A percentile compares a stretch with the other conserved stretches of the same genome.
phyloP scores from a whole-genome alignment of 1,140 invertebrate species.

The Cephus cinctus region DNA sequence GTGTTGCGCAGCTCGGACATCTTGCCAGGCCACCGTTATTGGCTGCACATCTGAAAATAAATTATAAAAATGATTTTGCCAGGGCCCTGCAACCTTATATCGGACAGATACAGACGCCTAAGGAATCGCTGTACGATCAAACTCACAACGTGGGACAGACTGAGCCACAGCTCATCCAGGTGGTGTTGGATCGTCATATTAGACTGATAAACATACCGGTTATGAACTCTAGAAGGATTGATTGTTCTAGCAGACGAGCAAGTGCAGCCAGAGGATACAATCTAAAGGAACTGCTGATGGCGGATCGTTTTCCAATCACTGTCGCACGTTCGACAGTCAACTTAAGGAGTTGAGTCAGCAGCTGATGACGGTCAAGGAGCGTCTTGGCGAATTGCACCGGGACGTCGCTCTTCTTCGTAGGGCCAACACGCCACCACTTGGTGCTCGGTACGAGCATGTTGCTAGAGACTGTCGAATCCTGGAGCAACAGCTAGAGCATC shows the following conservation, averaged over 20 bases:
- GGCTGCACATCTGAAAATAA: constrained; percentile 56
- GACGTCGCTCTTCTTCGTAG: constrained; percentile 61
- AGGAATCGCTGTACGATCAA: constrained; percentile 43
- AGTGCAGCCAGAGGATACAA: constrained; percentile 40
- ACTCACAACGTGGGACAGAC: constrained; percentile 32
- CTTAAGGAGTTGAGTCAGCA: constrained; percentile 66
- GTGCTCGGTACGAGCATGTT: constrained; percentile 60
- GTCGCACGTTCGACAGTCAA: constrained; percentile 64
- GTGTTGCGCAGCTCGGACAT: constrained; percentile 67
- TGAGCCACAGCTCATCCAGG: constrained; percentile 44
- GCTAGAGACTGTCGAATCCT: constrained; percentile 63
- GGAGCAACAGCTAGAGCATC: constrained; percentile 64
- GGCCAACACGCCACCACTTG: constrained; percentile 61
- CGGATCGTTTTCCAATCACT: constrained; percentile 67
- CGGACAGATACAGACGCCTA: constrained; percentile 40
- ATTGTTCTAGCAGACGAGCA: constrained; percentile 28
- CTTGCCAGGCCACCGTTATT: constrained; percentile 59
- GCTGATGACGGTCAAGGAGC: constrained; percentile 63
- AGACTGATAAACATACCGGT: too few species aligned
- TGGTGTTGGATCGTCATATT: constrained; percentile 9
- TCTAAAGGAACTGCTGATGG: constrained; percentile 50
- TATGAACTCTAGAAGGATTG: not conserved
- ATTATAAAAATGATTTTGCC: constrained; percentile 66
- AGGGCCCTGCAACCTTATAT: constrained; percentile 65
- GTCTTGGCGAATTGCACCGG: constrained; percentile 64